Conservation (phyloP, 2,888 invertebrate genomes). For the Pseudococcus jackbeardsleyi region DNA sequence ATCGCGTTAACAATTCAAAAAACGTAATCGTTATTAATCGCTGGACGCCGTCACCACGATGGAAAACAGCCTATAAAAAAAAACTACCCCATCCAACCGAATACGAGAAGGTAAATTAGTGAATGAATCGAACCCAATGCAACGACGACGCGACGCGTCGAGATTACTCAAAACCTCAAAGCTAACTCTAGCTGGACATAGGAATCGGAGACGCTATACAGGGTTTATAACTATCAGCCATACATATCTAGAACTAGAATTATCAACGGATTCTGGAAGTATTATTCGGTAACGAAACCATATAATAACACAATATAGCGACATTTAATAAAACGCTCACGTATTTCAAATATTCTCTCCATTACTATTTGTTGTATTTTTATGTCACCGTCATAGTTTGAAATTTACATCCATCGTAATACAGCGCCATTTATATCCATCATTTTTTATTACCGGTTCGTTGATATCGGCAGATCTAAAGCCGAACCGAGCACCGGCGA, state of each 20-base stretch:
- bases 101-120: slow-evolving; percentile 21
- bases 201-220: background rate
- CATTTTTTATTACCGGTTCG: slow-evolving; percentile 61
- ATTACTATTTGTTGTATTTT: slow-evolving; percentile 57
- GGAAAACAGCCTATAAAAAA: background rate
- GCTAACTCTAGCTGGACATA: background rate
- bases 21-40: slow-evolving; percentile 51
- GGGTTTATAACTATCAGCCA: slow-evolving; percentile 33
- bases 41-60: background rate
- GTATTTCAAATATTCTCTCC: slow-evolving; percentile 63
- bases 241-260: slow-evolving; percentile 55
- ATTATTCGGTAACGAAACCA: slow-evolving; percentile 57
- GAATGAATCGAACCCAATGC: background rate
- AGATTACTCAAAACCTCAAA: background rate
- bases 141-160: slow-evolving; percentile 19
- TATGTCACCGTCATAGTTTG: slow-evolving; percentile 58
- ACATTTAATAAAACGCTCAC: slow-evolving; percentile 64
- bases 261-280: slow-evolving; percentile 62
- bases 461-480: slow-evolving; percentile 61
- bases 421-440: slow-evolving; percentile 60
- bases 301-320: slow-evolving; percentile 61
- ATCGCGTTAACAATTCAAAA: slow-evolving; percentile 42
- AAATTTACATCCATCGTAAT: slow-evolving; percentile 63
- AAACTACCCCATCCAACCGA: background rate
- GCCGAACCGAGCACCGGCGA: background rate